A percentile compares a stretch with the other conserved stretches of the same genome.
Evolutionary conservation across 2,113 vertebrate species (phyloP).

Genomic region (Isichthys henryi): DNA sequence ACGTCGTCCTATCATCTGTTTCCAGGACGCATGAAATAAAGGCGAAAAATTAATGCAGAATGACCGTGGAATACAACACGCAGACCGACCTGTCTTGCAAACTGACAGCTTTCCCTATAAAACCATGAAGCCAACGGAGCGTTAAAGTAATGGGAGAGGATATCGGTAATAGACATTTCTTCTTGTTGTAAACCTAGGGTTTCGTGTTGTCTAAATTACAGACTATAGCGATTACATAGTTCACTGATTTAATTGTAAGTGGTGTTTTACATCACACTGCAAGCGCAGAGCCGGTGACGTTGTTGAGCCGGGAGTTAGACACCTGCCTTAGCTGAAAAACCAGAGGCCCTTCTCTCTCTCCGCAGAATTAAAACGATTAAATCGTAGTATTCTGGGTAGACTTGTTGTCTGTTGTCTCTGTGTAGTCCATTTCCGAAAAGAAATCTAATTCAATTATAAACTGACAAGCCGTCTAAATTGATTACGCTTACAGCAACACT

Average conservation of each 20-base stretch:
- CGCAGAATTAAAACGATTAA: background rate
- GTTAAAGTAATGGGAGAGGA: slow-evolving; percentile 16
- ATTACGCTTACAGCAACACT: background rate
- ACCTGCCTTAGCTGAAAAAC: slow-evolving; percentile 34
- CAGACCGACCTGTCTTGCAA: slow-evolving; percentile 11
- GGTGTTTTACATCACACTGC: slow-evolving; percentile 28
- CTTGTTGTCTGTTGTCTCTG: background rate
- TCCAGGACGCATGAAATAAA: background rate
- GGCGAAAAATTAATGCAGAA: background rate
- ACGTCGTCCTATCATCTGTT: background rate
- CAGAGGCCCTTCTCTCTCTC: no score
- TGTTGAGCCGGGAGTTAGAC: slow-evolving; percentile 19
- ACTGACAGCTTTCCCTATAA: slow-evolving; percentile 17
- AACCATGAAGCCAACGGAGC: slow-evolving; percentile 17
- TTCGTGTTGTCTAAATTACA: slow-evolving; percentile 25
- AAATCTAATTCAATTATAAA: background rate
- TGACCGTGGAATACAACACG: background rate
- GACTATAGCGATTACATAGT: slow-evolving; percentile 28
- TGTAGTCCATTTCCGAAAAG: background rate
- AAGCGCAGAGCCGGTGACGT: slow-evolving; percentile 15
- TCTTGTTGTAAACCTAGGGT: slow-evolving; percentile 17
- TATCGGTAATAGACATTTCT: slow-evolving; percentile 23
- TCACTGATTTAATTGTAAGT: slow-evolving; percentile 30
- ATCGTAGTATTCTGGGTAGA: background rate
- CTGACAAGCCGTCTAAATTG: background rate